Evolutionary conservation across 2,797 vertebrate species (phyloP).

Genomic region (Dendrocincla fuliginosa): DNA sequence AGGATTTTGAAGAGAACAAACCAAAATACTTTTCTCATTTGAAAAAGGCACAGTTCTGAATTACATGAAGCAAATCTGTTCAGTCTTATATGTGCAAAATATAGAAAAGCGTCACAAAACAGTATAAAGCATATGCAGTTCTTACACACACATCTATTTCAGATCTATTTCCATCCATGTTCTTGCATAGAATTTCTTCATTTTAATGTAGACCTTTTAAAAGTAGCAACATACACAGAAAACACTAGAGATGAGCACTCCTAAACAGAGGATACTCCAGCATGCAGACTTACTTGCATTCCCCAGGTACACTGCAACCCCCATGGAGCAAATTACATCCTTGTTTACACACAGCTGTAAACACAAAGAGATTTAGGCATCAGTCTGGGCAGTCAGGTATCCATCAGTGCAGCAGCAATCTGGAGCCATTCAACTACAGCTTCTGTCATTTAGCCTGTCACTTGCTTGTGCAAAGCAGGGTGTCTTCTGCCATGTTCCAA

Average conservation of each 20-base stretch:
- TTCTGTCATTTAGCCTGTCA: not conserved
- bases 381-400: not conserved
- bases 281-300: constrained; percentile 88
- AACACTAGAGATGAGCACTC: not conserved
- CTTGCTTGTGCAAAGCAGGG: not conserved
- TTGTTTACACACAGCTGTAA: constrained; percentile 90
- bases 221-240: not conserved
- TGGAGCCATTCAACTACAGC: not conserved
- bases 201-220: not conserved
- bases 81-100: not conserved
- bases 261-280: not conserved
- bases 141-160: not conserved
- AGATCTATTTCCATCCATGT: not conserved
- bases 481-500: not conserved
- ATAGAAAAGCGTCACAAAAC: not conserved
- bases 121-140: not conserved
- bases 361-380: constrained; percentile 10
- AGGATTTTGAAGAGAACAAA: not conserved
- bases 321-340: constrained; percentile 90
- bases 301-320: constrained; percentile 83
- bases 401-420: not conserved
- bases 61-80: not conserved
- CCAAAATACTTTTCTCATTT: not conserved
- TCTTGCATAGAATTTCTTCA: not conserved
- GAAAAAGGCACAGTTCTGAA: not conserved